Percentiles rank a stretch among this genome's conserved stretches.
Conservation (phyloP, 2,888 invertebrate species). For the Volucella inanis region DNA sequence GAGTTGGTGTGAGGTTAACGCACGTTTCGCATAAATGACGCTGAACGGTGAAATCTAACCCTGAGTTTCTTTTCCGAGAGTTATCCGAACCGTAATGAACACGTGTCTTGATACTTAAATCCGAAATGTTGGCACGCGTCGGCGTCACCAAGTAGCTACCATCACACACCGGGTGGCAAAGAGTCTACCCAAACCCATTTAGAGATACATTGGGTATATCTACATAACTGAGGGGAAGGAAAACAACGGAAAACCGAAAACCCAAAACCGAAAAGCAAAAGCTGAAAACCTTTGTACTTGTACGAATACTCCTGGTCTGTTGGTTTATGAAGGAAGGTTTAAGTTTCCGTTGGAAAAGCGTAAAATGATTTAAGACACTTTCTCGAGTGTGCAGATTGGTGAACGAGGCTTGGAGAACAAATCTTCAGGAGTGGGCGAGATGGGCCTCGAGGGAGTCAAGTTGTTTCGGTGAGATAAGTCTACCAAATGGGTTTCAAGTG, state of each 20-base stretch:
- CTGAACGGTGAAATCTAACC: constrained; percentile 5
- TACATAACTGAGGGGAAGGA: too few relatives aligned
- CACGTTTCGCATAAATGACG: constrained; percentile 35
- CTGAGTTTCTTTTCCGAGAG: neutral
- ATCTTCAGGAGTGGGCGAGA: neutral
- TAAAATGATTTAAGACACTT: constrained; percentile 44
- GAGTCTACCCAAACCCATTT: neutral
- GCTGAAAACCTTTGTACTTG: too few relatives aligned
- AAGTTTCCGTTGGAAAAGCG: constrained; percentile 1
- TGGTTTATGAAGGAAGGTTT: constrained; percentile 5
- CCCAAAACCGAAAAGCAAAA: too few relatives aligned
- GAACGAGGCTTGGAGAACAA: neutral
- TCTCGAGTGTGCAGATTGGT: constrained; percentile 5
- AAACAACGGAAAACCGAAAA: too few relatives aligned
- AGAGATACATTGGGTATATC: too few relatives aligned
- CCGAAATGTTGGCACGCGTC: constrained; percentile 40
- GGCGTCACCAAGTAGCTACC: constrained; percentile 4
- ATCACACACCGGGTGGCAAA: neutral
- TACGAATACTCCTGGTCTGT: constrained; percentile 6
- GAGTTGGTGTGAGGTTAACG: constrained; percentile 20
- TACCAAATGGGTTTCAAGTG: constrained; percentile 57
- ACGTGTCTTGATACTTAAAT: constrained; percentile 49
- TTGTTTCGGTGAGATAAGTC: constrained; percentile 49
- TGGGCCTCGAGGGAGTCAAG: constrained; percentile 6
- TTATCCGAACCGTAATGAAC: constrained; percentile 37